Percentiles rank a stretch among this genome's conserved stretches.
phyloP scores from a whole-genome alignment of 2,888 invertebrate genomes.

The Anthophora plumipes region DNA sequence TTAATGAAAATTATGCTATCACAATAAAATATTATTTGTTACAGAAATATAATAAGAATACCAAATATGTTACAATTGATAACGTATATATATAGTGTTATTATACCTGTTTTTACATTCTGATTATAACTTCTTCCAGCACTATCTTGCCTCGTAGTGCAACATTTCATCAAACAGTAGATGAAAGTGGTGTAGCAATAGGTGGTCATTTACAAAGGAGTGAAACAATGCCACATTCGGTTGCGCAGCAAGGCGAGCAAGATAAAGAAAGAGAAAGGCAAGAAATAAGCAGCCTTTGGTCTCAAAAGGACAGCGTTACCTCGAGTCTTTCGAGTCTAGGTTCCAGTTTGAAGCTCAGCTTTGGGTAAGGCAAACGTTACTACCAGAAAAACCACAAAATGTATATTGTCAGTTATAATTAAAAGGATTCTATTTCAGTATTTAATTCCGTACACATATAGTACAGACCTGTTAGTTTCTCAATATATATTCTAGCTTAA shows the following conservation, averaged over 20 bases:
- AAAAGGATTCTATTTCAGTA: not conserved
- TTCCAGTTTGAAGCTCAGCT: slow-evolving; percentile 93
- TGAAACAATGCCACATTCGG: slow-evolving; percentile 83
- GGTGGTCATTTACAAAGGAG: slow-evolving; percentile 81
- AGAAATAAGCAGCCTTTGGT: slow-evolving; percentile 82
- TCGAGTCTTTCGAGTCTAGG: slow-evolving; percentile 92
- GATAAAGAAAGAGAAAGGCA: slow-evolving; percentile 82
- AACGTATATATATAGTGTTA: not conserved
- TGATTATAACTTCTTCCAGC: slow-evolving; percentile 56
- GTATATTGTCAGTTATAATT: not conserved
- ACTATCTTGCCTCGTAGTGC: slow-evolving; percentile 83
- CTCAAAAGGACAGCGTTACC: slow-evolving; percentile 86
- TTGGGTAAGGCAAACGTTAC: slow-evolving; percentile 88
- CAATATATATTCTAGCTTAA: not conserved
- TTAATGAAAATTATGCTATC: too few species aligned
- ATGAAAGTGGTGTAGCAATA: slow-evolving; percentile 76
- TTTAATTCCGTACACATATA: not conserved
- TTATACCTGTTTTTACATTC: not conserved
- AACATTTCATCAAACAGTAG: slow-evolving; percentile 83
- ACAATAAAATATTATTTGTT: too few species aligned
- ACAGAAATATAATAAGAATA: too few species aligned
- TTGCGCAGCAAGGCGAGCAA: slow-evolving; percentile 82
- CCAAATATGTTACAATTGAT: too few species aligned
- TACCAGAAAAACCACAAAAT: not conserved
- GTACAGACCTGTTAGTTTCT: not conserved